These are phyloP conservation scores for Ditula angustiorana DNA, from an alignment of 2,888 invertebrate species.

Conservation along the genomic window DNA sequence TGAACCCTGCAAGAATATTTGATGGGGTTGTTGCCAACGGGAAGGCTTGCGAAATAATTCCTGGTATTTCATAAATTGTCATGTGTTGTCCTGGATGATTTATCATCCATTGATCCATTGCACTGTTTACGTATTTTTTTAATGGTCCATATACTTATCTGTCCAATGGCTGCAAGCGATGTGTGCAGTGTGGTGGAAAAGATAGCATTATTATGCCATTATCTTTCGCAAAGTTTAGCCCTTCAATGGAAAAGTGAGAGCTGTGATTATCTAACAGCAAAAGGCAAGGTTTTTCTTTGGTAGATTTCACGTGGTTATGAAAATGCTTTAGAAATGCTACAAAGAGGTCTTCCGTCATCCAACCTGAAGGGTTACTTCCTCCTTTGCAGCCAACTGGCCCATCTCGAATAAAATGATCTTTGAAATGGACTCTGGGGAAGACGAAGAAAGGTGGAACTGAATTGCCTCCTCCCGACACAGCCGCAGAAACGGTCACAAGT, in stretches of 20 bases:
- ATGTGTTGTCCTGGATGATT: conserved; percentile 41
- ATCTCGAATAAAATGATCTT: conserved; percentile 5
- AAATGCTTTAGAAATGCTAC: neutral
- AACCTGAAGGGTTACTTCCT: conserved; percentile 18
- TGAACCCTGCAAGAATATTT: no score
- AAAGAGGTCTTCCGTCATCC: conserved; percentile 38
- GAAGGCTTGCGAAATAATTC: no score
- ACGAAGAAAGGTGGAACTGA: conserved; percentile 34
- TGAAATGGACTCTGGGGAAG: conserved; percentile 22
- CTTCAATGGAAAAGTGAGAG: no score
- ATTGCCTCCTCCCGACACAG: conserved; percentile 17
- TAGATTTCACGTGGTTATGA: neutral
- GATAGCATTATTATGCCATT: conserved; percentile 36
- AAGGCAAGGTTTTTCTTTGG: conserved; percentile 29
- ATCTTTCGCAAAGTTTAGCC: no score
- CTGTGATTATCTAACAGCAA: conserved; percentile 39
- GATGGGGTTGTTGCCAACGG: no score
- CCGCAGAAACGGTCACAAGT: neutral
- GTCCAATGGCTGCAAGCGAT: conserved; percentile 44
- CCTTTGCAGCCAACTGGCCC: conserved; percentile 22
- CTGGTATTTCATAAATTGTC: no score
- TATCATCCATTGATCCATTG: conserved; percentile 40
- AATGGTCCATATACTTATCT: no score
- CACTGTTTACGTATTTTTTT: conserved; percentile 32
- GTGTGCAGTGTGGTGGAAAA: conserved; percentile 45